These are phyloP conservation scores for Ostrea edulis DNA, from an alignment of 1,140 invertebrate genomes.

Conservation along the genomic window DNA sequence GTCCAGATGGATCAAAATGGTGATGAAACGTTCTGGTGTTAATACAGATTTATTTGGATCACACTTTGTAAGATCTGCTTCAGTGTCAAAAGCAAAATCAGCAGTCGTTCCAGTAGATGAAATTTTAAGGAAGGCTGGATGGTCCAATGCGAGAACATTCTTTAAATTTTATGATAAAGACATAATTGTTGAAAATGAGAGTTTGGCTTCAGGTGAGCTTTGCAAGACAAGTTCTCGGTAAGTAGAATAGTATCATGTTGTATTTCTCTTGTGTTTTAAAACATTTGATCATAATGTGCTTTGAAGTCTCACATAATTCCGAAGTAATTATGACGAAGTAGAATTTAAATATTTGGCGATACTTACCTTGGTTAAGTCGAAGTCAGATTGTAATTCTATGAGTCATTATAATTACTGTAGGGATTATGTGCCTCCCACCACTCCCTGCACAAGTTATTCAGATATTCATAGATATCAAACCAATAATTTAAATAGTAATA, in stretches of 20 bases:
- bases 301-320: background rate
- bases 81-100: constrained; percentile 41
- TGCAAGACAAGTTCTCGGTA: background rate
- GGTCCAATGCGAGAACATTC: too few species aligned
- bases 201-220: background rate
- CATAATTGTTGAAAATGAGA: too few species aligned
- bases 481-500: background rate
- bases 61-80: constrained; percentile 13
- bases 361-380: too few species aligned
- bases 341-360: too few species aligned
- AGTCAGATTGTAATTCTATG: too few species aligned
- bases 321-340: too few species aligned
- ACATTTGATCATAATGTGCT: too few species aligned
- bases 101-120: too few species aligned
- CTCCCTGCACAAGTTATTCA: background rate
- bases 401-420: too few species aligned
- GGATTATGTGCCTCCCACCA: background rate
- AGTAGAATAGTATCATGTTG: background rate
- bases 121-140: too few species aligned
- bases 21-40: constrained; percentile 38
- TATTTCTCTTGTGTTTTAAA: too few species aligned
- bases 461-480: constrained; percentile 45
- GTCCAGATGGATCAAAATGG: constrained; percentile 42
- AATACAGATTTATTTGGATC: background rate
- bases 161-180: too few species aligned